Evolutionary conservation across 2,797 vertebrate species (phyloP).

Genomic region (Sparidentex hasta): DNA sequence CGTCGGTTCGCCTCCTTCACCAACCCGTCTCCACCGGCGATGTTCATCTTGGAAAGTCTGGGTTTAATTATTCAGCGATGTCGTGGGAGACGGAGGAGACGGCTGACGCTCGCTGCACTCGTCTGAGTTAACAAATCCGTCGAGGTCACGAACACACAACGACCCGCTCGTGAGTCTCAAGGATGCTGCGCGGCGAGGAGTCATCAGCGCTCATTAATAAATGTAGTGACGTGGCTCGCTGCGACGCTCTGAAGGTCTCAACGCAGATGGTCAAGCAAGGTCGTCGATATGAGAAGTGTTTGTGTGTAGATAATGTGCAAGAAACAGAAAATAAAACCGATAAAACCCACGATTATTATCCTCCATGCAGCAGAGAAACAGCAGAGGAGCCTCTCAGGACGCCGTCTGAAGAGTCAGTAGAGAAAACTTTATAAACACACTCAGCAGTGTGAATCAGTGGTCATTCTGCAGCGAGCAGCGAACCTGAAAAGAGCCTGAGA

Average conservation of each 20-base stretch:
- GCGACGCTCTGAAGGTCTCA: slow-evolving; percentile 18
- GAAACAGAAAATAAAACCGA: too few relatives aligned
- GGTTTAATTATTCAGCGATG: slow-evolving; percentile 54
- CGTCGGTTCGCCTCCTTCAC: neutral
- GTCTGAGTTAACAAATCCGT: slow-evolving; percentile 41
- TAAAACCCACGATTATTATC: neutral
- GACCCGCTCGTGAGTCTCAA: slow-evolving; percentile 43
- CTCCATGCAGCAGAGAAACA: neutral
- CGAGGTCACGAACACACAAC: slow-evolving; percentile 41
- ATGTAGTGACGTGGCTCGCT: slow-evolving; percentile 43
- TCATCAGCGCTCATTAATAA: slow-evolving; percentile 53
- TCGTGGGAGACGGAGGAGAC: slow-evolving; percentile 35
- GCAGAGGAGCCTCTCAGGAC: neutral
- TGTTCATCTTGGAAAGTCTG: slow-evolving; percentile 11
- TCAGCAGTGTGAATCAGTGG: neutral
- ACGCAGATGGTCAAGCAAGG: slow-evolving; percentile 34
- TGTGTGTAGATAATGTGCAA: neutral
- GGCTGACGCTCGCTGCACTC: slow-evolving; percentile 22
- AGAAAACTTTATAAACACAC: neutral
- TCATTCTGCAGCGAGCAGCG: neutral
- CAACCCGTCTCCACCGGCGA: neutral
- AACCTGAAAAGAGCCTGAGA: slow-evolving; percentile 5
- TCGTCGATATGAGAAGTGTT: neutral
- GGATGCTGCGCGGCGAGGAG: slow-evolving; percentile 26
- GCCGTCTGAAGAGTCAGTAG: neutral